These are phyloP conservation scores for Neolamprologus tretocephalus DNA, from an alignment of 2,113 vertebrate species.

Conservation along the genomic window DNA sequence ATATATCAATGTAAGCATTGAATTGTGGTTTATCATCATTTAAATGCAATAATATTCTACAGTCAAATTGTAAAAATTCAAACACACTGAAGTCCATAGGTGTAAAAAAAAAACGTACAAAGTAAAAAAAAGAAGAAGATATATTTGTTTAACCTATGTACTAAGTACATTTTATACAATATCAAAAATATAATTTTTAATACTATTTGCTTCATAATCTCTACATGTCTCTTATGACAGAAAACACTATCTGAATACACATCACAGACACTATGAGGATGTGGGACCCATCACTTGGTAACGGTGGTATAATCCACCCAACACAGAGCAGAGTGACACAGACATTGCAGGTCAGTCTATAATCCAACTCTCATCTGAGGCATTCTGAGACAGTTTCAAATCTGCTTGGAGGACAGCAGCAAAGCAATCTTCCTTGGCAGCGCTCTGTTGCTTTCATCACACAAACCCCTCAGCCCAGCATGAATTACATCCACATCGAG, in stretches of 20 bases:
- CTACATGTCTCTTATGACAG: conserved; percentile 69
- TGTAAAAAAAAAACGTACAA: not conserved
- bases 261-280: conserved; percentile 82
- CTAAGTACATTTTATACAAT: not conserved
- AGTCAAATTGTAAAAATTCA: not conserved
- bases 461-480: conserved; percentile 96
- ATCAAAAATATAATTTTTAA: not conserved
- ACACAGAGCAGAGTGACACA: conserved; percentile 96
- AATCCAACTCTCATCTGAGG: conserved; percentile 99
- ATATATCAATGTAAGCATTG: conserved; percentile 23
- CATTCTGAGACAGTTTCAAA: conserved; percentile 97
- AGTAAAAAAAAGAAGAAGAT: not conserved
- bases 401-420: conserved; percentile 98
- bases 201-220: not conserved
- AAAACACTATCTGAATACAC: conserved; percentile 80
- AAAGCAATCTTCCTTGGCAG: conserved; percentile 99
- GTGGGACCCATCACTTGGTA: conserved; percentile 91
- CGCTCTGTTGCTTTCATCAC: conserved; percentile 98
- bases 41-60: not conserved
- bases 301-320: conserved; percentile 93
- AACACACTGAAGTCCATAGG: not conserved
- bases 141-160: not conserved
- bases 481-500: conserved; percentile 98
- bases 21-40: not conserved
- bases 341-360: conserved; percentile 99